These are phyloP conservation scores for Myzus persicae DNA, from an alignment of 1,140 invertebrate genomes.

Conservation along the genomic window DNA sequence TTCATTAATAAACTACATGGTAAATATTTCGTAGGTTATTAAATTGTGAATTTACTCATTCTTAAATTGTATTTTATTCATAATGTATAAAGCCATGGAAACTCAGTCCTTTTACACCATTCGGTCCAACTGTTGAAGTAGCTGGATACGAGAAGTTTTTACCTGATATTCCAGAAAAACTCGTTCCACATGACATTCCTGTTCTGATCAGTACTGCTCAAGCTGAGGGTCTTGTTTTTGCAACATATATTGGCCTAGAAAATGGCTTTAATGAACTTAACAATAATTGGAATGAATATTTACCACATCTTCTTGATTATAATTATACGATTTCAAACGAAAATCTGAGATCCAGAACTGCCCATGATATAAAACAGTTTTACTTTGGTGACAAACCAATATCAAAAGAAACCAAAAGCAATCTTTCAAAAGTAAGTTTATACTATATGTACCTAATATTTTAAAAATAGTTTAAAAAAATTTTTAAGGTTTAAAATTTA, in stretches of 20 bases:
- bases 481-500: too few species aligned
- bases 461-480: too few species aligned
- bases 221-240: constrained; percentile 64
- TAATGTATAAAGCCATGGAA: too few species aligned
- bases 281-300: constrained; percentile 69
- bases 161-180: constrained; percentile 64
- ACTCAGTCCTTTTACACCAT: too few species aligned
- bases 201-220: constrained; percentile 64
- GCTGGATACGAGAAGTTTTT: constrained; percentile 68
- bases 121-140: constrained; percentile 70
- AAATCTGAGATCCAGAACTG: constrained; percentile 64
- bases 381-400: constrained; percentile 69
- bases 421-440: constrained; percentile 60
- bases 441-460: too few species aligned
- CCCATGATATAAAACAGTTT: constrained; percentile 68
- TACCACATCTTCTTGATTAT: constrained; percentile 70
- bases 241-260: constrained; percentile 66
- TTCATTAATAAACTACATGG: too few species aligned
- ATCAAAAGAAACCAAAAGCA: constrained; percentile 64
- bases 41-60: too few species aligned
- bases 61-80: too few species aligned
- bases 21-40: too few species aligned
- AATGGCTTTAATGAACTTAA: constrained; percentile 67
- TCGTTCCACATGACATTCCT: constrained; percentile 63
- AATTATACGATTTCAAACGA: constrained; percentile 70